Base-by-base conservation (phyloP, 2,888 invertebrate genomes). In the Anagyrus pseudococci region DNA sequence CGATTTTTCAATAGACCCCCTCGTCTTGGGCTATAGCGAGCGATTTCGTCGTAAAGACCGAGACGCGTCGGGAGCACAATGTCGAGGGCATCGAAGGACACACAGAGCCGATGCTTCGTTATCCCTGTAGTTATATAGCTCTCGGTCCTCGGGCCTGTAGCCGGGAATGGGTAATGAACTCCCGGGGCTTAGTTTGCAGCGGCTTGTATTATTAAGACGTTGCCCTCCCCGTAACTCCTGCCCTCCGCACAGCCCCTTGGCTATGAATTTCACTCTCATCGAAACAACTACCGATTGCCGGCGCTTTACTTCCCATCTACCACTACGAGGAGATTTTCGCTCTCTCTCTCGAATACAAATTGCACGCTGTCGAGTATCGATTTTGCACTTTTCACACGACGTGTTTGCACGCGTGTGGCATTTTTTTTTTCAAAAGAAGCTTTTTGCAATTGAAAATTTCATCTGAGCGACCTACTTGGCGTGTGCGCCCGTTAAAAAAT, bases 111-210 rank as follows among this genome's bases (percentile, higher is more conserved):
- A n/a, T n/a, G 17, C 23, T 49, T 26, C 26, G 15, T 17, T 29
- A 4, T 25, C 40, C 40, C 43, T 4, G 23, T 17, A 4, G 19
- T 46, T n/a, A n/a, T n/a, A n/a, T n/a, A n/a, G 13, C 49, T 56
- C 25, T 25, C 44, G 13, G 7, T 15, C 26, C 8, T 25, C 23
- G 17, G 20, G 68, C n/a, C 71, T 69, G 68, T 69, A 71, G 71
- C 69, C 71, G 64, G 73, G 76, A 78, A 77, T 75, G 73, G 76
- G 71, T 78, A 78, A 79, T 78, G 78, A 79, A 79, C 73, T 75
- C 72, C 68, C 33, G 3, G 13, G 70, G 72, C 70, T 69, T 69
- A 70, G 74, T 73, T 72, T 62, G 68, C 67, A 69, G 67, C 55
- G 66, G 69, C 69, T 76, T 77, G 75, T 74, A 75, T 76, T 77